Conservation (phyloP, 2,113 vertebrate genomes). For the Dromaius novaehollandiae region DNA sequence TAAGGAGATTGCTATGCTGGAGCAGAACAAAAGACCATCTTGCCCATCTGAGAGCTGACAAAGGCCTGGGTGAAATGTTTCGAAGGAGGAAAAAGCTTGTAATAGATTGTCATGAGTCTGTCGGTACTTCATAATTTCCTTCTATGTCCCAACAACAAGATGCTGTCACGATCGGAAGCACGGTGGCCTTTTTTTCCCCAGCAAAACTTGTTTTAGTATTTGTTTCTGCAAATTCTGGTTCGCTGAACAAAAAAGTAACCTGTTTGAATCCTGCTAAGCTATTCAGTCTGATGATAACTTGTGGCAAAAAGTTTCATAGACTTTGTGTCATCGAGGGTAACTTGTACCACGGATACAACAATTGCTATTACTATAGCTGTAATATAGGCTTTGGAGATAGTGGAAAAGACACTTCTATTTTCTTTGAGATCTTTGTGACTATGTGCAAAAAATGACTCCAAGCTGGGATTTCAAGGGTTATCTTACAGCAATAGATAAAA, state of each 20-base stretch:
- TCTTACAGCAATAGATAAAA: neutral
- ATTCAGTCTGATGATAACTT: neutral
- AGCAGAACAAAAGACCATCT: neutral
- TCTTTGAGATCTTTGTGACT: neutral
- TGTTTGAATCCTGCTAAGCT: neutral
- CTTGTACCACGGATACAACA: neutral
- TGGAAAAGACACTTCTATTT: neutral
- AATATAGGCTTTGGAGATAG: neutral
- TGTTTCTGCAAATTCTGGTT: neutral
- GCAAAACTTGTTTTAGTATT: neutral
- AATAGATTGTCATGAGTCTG: neutral
- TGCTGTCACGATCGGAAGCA: neutral
- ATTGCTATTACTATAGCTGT: neutral
- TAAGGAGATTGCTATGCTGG: neutral
- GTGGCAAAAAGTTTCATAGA: neutral
- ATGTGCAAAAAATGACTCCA: neutral
- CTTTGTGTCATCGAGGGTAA: neutral
- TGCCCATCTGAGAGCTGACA: neutral
- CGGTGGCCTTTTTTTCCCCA: neutral
- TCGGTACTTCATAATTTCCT: neutral
- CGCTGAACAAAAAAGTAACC: neutral
- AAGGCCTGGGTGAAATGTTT: neutral
- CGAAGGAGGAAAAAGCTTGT: neutral
- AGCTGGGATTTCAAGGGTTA: neutral
- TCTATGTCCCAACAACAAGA: accelerated